Base-by-base conservation (phyloP, 2,797 vertebrate species). In the Enteromius treurensis region DNA sequence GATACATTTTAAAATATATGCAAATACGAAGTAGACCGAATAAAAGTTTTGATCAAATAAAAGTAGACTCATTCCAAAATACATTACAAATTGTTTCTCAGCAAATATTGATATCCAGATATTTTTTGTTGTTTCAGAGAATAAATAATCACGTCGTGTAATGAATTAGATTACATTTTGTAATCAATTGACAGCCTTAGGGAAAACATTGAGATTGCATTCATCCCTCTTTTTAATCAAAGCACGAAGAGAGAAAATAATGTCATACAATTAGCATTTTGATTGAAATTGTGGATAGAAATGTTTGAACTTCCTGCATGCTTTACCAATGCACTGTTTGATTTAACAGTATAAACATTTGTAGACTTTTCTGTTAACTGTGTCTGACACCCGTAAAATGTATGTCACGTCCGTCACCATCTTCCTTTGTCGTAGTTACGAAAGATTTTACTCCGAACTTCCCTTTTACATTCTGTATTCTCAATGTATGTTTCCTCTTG, bases 361-460 rank as follows among this genome's bases (percentile, higher is more conserved):
- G 14, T 42, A 19, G 2, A 42, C 75, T 29, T 13, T 76, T 40
- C 17, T 26, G 26, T 58, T 58, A 76, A 49, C 45, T 6, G 15
- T 49, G 15, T 73, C 45, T 62, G 60, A 40, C 49, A 19, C 10
- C 34, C 7, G 2, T 26, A 79, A 26, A 34, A 69, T 69, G 21
- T 6, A 45, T 73, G 53, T 81, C 37, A 29, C 68, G 9, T 51
- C 60, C 29, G 6, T 55, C 34, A 67, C 17, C 0, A 5, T 65
- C 34, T 76, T 19, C 14, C 19, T 81, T 40, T 11, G 1, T 32
- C n/a, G 34, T 60, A 34, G 13, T 34, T 29, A 23, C 4, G 13
- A 64, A 32, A 26, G n/a, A 29, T 82, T 65, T 68, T 82, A 14
- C 34, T 67, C 75, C 32, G 40, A 32, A 34, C 77, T 49, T 64